phyloP scores from a whole-genome alignment of 2,888 invertebrate genomes.

The Pristionchus arcanus region DNA sequence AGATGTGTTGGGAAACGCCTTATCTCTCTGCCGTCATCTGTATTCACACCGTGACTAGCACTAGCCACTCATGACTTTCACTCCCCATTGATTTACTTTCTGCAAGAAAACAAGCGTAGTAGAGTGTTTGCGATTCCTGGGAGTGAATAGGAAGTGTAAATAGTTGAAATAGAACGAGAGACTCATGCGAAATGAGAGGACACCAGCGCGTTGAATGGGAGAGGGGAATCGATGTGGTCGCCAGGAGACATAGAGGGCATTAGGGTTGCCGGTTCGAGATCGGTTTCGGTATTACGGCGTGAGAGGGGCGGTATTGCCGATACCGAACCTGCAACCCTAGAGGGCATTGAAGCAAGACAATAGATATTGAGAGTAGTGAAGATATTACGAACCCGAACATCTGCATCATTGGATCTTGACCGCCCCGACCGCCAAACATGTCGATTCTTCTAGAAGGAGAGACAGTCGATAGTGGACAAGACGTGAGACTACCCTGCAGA shows the following conservation, averaged over 20 bases:
- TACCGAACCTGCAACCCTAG: too few relatives aligned
- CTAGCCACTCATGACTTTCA: conserved; percentile 10
- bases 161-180: background rate
- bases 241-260: background rate
- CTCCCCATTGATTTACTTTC: conserved; percentile 8
- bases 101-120: conserved; percentile 7
- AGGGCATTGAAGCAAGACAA: too few relatives aligned
- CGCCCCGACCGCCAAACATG: conserved; percentile 47
- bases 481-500: conserved; percentile 5
- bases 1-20: conserved; percentile 29
- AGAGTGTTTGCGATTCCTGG: conserved; percentile 28
- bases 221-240: conserved; percentile 11
- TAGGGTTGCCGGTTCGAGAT: too few relatives aligned
- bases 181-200: background rate
- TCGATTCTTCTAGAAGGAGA: background rate
- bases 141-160: conserved; percentile 36
- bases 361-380: background rate
- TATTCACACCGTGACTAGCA: background rate
- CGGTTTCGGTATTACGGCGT: too few relatives aligned
- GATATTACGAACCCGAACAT: conserved; percentile 44
- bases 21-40: conserved; percentile 17
- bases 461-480: conserved; percentile 8
- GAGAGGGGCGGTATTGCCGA: too few relatives aligned
- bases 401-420: conserved; percentile 43
- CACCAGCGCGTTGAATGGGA: background rate